Evolutionary conservation across 2,888 invertebrate species (phyloP).

Genomic region (Iphiclides podalirius): DNA sequence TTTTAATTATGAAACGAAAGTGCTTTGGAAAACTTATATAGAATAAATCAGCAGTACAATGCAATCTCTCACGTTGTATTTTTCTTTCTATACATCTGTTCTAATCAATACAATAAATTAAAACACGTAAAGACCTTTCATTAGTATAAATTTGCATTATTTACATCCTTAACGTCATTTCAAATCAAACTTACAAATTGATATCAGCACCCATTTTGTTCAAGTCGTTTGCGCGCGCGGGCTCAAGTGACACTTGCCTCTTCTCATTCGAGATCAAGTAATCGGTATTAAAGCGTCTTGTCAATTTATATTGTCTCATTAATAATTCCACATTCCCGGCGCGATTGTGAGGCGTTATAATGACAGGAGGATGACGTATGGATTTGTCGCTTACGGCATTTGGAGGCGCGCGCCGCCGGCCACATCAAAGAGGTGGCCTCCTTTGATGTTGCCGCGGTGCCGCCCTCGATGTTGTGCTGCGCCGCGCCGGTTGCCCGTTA

Average conservation of each 20-base stretch:
- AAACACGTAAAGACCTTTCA: no score
- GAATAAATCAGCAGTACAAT: no score
- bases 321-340: slow-evolving; percentile 76
- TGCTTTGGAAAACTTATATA: no score
- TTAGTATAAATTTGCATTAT: no score
- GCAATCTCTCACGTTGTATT: no score
- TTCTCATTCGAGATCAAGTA: slow-evolving; percentile 44
- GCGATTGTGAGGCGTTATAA: slow-evolving; percentile 78
- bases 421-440: slow-evolving; percentile 79
- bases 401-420: slow-evolving; percentile 78
- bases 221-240: slow-evolving; percentile 10
- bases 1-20: no score
- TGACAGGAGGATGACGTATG: slow-evolving; percentile 80
- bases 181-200: slow-evolving; percentile 6
- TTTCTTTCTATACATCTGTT: no score
- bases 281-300: slow-evolving; percentile 70
- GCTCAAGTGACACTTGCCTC: slow-evolving; percentile 23
- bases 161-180: background rate
- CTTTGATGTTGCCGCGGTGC: slow-evolving; percentile 76
- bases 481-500: slow-evolving; percentile 26
- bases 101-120: no score
- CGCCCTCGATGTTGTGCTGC: slow-evolving; percentile 54
- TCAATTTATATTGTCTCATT: slow-evolving; percentile 79
- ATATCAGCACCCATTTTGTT: slow-evolving; percentile 11
- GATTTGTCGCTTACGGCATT: slow-evolving; percentile 80